A percentile compares a stretch with the other conserved stretches of the same genome.
Evolutionary conservation across 2,797 vertebrate species (phyloP).

Genomic region (Rachycentron canadum): DNA sequence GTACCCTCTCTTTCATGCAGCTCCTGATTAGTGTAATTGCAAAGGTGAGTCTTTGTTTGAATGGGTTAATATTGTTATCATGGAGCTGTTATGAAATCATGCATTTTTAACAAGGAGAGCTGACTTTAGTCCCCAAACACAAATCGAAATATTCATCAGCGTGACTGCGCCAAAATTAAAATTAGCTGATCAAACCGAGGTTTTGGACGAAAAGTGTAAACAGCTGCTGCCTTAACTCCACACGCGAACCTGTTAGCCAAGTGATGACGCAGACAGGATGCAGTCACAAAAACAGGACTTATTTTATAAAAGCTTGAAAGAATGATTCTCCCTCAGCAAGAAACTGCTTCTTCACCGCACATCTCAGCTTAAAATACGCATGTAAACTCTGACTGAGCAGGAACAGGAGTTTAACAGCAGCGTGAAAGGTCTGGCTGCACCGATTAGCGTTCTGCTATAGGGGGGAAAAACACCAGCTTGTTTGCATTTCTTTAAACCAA

Average conservation of each 20-base stretch:
- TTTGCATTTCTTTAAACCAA: too few relatives aligned
- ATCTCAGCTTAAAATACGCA: conserved; percentile 1
- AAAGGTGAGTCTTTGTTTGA: conserved; percentile 73
- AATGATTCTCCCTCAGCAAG: conserved; percentile 4
- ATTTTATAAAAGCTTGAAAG: neutral
- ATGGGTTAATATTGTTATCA: conserved; percentile 63
- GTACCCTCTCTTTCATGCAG: conserved; percentile 34
- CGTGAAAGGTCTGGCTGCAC: too few relatives aligned
- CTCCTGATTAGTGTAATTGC: conserved; percentile 64
- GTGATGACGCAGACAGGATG: neutral
- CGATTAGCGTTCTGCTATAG: too few relatives aligned
- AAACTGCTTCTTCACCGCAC: neutral
- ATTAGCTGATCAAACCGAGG: conserved; percentile 48
- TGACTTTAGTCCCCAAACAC: conserved; percentile 57
- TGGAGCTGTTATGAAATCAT: conserved; percentile 62
- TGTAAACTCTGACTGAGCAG: conserved; percentile 14
- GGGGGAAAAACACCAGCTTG: too few relatives aligned
- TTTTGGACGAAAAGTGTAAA: conserved; percentile 34
- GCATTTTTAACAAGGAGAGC: conserved; percentile 71
- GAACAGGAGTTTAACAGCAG: too few relatives aligned
- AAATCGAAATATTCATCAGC: conserved; percentile 67
- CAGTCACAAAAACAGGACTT: neutral
- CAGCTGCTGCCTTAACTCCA: conserved; percentile 41
- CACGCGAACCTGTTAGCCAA: conserved; percentile 24
- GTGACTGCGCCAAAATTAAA: conserved; percentile 34